Conservation (phyloP, 1,140 invertebrate genomes). For the Teleopsis dalmanni region DNA sequence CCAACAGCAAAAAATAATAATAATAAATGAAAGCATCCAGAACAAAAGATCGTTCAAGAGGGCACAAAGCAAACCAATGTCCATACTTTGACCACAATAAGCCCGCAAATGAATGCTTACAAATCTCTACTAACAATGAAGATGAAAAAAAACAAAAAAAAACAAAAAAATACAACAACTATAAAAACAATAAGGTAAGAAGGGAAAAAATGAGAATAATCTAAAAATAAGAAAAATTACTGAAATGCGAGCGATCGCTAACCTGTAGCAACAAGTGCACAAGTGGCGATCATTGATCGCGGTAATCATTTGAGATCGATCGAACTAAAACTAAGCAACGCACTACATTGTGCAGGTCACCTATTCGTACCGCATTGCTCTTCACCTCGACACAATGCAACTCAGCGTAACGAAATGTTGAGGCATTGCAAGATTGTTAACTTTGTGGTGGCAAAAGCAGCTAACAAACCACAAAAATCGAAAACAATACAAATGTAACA, state of each 20-base stretch:
- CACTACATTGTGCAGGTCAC: too few species aligned
- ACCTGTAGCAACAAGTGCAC: conserved; percentile 43
- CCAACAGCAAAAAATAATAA: background rate
- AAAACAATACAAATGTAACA: too few species aligned
- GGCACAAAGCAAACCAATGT: conserved; percentile 3
- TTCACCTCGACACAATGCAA: too few species aligned
- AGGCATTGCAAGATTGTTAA: too few species aligned
- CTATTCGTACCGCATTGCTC: too few species aligned
- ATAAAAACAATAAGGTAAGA: too few species aligned
- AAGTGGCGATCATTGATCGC: conserved; percentile 42
- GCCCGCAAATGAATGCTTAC: conserved; percentile 39
- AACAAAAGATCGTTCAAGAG: conserved; percentile 5
- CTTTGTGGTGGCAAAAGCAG: too few species aligned
- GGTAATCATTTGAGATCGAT: conserved; percentile 24
- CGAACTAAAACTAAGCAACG: background rate
- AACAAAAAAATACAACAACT: background rate
- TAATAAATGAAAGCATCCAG: conserved; percentile 20
- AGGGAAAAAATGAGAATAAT: too few species aligned
- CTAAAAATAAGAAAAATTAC: conserved; percentile 5
- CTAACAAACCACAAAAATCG: too few species aligned
- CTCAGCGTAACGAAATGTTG: too few species aligned
- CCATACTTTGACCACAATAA: conserved; percentile 26
- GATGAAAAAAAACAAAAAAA: background rate
- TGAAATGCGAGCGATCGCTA: conserved; percentile 24
- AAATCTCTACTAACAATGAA: too few species aligned